Base-by-base conservation (phyloP, 2,113 vertebrate genomes). In the Thunnus maccoyii region DNA sequence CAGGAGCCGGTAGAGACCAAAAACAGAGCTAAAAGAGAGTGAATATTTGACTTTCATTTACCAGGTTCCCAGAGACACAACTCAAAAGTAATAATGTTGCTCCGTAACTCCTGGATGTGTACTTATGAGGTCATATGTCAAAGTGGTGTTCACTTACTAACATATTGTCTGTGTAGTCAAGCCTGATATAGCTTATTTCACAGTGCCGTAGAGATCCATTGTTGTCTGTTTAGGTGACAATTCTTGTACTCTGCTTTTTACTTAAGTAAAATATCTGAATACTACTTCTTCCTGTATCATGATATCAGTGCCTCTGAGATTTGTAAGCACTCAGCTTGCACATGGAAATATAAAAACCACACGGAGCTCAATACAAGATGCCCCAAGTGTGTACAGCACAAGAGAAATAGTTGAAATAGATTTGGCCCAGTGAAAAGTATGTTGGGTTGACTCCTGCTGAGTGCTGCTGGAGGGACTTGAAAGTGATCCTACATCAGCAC, bases 381-480 rank as follows among this genome's bases (percentile, higher is more conserved):
- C 61, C 75, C 41, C 44, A 51, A 52, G 68, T 76, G 76, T 61
- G 6, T 30, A 63, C 51, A 65, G 32, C 65, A 55, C 47, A 1
- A 55, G 78, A 72, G 63, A 73, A 79, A 67, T 22, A 73, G 46
- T 15, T 70, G 58, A 69, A 75, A 78, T 25, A 72, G 50, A 77
- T 81, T 30, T 14, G 72, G 63, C 76, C 56, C 32, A 16, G 65
- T 27, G 65, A 73, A 74, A 80, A 78, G 72, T 71, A 65, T 76
- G 79, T 75, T 79, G 66, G 32, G 36, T 64, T 62, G 62, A 82
- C 68, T 84, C 77, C 83, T 5, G 74, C 80, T 10, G 50, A 80
- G 86, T 3, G 60, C 80, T 73, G 63, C 80, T 80, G 32, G 62
- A 80, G 74, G 77, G 67, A 78, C 84, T 58, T 76, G 56, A 90